Evolutionary conservation across 2,888 invertebrate species (phyloP).

Genomic region (Microctonus hyperodae): DNA sequence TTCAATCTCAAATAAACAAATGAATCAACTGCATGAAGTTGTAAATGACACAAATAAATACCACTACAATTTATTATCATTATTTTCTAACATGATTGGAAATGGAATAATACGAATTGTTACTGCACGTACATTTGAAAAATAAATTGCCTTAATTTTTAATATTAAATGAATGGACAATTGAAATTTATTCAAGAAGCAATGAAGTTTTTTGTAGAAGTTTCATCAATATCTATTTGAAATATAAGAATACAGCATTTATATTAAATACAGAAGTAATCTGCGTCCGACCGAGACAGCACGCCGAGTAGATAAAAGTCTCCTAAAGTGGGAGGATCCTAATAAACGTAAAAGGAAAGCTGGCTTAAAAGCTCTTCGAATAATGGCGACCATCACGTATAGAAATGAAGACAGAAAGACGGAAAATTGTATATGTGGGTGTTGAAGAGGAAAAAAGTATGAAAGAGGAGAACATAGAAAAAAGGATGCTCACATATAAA

Average conservation of each 20-base stretch:
- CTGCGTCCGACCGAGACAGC: slow-evolving; percentile 31
- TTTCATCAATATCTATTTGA: slow-evolving; percentile 8
- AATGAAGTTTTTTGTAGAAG: background rate
- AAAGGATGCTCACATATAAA: slow-evolving; percentile 8
- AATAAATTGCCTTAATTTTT: background rate
- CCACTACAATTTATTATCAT: no score
- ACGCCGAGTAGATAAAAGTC: slow-evolving; percentile 46
- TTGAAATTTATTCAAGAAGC: background rate
- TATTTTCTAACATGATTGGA: no score
- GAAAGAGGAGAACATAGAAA: slow-evolving; percentile 4
- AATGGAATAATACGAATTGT: background rate
- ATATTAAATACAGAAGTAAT: slow-evolving; percentile 35
- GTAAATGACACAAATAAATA: no score
- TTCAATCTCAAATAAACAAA: no score
- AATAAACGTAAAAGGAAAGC: slow-evolving; percentile 55
- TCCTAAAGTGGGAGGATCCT: slow-evolving; percentile 51
- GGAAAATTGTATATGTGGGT: background rate
- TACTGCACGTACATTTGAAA: background rate
- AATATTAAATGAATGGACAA: background rate
- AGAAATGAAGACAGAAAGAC: slow-evolving; percentile 30
- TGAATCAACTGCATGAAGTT: no score
- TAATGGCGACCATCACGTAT: slow-evolving; percentile 47
- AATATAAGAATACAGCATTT: background rate
- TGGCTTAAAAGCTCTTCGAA: slow-evolving; percentile 53
- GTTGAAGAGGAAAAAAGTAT: background rate